Percentiles rank a stretch among this genome's conserved stretches.
Conservation (phyloP, 2,113 vertebrate species). For the Sander vitreus region DNA sequence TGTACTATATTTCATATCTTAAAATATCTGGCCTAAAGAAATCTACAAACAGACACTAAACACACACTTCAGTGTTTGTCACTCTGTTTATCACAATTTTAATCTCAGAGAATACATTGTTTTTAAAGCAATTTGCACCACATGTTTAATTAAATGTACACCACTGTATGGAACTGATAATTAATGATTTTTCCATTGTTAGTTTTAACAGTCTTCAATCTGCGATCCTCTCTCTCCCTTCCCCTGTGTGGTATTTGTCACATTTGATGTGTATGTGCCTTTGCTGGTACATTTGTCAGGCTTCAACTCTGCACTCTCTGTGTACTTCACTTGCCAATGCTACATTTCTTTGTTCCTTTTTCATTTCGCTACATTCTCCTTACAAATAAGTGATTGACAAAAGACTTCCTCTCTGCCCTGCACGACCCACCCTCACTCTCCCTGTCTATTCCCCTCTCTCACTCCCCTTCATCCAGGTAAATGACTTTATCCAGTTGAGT, state of each 20-base stretch:
- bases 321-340: slow-evolving; percentile 1
- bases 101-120: too few species aligned
- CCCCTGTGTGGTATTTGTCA: neutral
- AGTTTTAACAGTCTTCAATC: neutral
- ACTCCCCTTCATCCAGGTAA: slow-evolving; percentile 76
- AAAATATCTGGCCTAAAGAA: too few species aligned
- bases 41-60: too few species aligned
- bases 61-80: too few species aligned
- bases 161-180: neutral
- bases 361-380: slow-evolving; percentile 26
- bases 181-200: neutral
- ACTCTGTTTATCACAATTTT: too few species aligned
- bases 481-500: slow-evolving; percentile 79
- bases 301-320: neutral
- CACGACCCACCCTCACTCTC: neutral
- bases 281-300: too few species aligned
- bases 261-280: too few species aligned
- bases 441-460: slow-evolving; percentile 18
- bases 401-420: slow-evolving; percentile 35
- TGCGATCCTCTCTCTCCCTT: neutral
- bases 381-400: slow-evolving; percentile 46
- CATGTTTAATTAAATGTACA: too few species aligned
- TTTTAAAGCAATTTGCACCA: neutral
- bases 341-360: slow-evolving; percentile 3
- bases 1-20: too few species aligned